phyloP scores from a whole-genome alignment of 2,888 invertebrate genomes.

The Steinernema scapterisci region DNA sequence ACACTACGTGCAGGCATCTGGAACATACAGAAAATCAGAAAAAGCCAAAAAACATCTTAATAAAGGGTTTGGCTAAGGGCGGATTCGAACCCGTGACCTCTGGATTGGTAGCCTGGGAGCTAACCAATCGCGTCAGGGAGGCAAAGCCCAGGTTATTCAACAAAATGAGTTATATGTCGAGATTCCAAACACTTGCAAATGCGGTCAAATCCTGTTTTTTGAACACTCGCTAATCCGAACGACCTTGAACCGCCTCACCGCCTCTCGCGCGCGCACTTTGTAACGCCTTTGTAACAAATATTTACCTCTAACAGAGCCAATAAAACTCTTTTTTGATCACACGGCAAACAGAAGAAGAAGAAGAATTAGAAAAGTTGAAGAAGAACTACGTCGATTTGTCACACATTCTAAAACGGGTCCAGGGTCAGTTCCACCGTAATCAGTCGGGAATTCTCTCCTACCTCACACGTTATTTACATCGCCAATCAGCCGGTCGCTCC shows the following conservation, averaged over 20 bases:
- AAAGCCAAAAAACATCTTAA: neutral
- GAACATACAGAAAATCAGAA: neutral
- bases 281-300: neutral
- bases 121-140: no score
- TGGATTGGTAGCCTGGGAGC: no score
- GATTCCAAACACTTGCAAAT: no score
- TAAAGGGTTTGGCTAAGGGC: no score
- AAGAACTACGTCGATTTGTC: constrained; percentile 12
- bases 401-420: neutral
- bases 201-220: no score
- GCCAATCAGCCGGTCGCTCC: neutral
- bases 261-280: no score
- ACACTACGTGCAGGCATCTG: neutral
- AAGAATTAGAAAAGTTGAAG: no score
- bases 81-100: no score
- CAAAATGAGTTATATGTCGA: no score
- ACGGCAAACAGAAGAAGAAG: neutral
- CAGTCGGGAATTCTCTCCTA: neutral
- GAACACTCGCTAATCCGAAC: no score
- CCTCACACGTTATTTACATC: constrained; percentile 27
- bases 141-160: no score
- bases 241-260: no score
- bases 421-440: neutral
- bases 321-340: neutral
- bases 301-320: constrained; percentile 24